phyloP scores from a whole-genome alignment of 2,113 vertebrate species.

The Aldabrachelys gigantea region DNA sequence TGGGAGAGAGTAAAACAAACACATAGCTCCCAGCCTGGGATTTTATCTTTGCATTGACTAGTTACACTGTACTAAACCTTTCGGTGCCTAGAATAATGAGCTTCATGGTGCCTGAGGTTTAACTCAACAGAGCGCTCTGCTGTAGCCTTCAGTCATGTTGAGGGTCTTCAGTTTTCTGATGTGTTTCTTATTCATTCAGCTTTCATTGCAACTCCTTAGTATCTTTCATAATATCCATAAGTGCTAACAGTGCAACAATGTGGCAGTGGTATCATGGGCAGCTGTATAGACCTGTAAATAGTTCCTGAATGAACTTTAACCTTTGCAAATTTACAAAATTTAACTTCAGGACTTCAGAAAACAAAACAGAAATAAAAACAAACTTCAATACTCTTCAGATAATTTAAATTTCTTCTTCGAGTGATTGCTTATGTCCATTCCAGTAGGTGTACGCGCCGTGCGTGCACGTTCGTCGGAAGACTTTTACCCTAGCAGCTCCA shows the following conservation, averaged over 20 bases:
- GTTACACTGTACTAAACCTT: constrained; percentile 12
- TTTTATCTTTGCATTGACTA: constrained; percentile 31
- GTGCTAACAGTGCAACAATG: neutral
- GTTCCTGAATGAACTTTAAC: neutral
- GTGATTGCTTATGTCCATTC: too few species aligned
- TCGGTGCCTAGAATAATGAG: constrained; percentile 12
- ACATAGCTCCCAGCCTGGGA: neutral
- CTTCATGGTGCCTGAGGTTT: neutral
- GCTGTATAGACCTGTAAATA: neutral
- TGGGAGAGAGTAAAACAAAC: neutral
- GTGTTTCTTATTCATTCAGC: constrained; percentile 9
- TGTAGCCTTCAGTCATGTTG: neutral
- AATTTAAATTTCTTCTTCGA: too few species aligned
- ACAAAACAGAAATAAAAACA: too few species aligned
- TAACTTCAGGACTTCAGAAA: neutral
- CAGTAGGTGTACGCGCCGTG: too few species aligned
- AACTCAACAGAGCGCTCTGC: neutral
- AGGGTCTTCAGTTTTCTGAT: constrained; percentile 1
- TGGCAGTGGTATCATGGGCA: neutral
- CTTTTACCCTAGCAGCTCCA: too few species aligned
- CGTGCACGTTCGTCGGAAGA: too few species aligned
- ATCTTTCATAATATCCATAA: neutral
- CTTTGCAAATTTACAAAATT: constrained; percentile 13
- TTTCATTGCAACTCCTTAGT: neutral
- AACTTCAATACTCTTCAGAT: neutral